Conservation (phyloP, 2,797 vertebrate species). For the Enteromius paludinosus region DNA sequence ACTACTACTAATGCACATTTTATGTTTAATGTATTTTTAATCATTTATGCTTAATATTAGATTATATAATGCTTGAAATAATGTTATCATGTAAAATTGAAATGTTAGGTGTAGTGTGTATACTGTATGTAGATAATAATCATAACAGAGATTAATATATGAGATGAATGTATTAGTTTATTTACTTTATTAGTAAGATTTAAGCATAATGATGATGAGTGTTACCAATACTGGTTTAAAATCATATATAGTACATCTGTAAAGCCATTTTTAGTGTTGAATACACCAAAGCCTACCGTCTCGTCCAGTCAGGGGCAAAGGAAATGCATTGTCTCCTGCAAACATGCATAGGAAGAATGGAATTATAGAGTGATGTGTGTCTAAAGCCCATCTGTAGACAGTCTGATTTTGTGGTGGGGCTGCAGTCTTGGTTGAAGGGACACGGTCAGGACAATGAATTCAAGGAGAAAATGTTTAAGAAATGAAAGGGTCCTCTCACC, state of each 20-base stretch:
- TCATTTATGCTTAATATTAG: not conserved
- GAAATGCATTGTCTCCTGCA: constrained; percentile 38
- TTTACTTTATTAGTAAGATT: too few relatives aligned
- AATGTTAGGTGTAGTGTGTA: not conserved
- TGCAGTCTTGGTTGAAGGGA: constrained; percentile 41
- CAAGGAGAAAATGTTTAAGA: constrained; percentile 43
- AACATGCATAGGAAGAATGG: constrained; percentile 49
- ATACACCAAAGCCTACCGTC: constrained; percentile 8
- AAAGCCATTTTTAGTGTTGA: constrained; percentile 1
- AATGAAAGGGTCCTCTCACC: constrained; percentile 51
- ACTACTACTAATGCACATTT: not conserved
- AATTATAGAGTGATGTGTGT: constrained; percentile 50
- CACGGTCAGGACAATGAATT: constrained; percentile 44
- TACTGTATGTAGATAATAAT: not conserved
- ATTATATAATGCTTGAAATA: not conserved
- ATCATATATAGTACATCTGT: not conserved
- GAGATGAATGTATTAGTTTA: not conserved
- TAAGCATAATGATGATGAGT: not conserved
- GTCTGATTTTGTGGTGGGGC: constrained; percentile 36
- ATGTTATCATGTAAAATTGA: not conserved
- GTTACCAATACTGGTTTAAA: not conserved
- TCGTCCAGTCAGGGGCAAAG: constrained; percentile 19
- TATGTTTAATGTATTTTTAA: not conserved
- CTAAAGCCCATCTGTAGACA: constrained; percentile 52
- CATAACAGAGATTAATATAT: not conserved